Base-by-base conservation (phyloP, 2,797 vertebrate species). In the Acropternis orthonyx region DNA sequence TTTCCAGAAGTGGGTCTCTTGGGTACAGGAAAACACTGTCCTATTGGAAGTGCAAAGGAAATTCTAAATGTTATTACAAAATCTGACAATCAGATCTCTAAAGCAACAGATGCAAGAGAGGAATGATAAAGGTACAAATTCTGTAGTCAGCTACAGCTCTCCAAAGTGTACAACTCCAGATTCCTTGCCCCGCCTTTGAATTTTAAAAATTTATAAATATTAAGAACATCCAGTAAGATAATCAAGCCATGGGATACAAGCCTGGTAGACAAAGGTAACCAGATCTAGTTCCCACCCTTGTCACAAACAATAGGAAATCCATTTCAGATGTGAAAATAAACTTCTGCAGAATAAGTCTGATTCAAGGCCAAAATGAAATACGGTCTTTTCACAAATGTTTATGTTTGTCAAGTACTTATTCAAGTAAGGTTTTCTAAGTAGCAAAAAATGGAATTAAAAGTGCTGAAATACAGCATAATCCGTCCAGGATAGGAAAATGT, bases 251-350 rank as follows among this genome's bases (percentile, higher is more conserved):
- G 52, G 54, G 54, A 74, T 58, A 91, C 43, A 92, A 85, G 22
- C 41, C 41, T 89, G 12, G 55, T 12, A 14, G 44, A 85, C 63
- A 87, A 94, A 92, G 41, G 48, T 58, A 89, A 44, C 7, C 54
- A 85, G 75, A 82, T 85, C 63, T 85, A 71, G 59, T 94, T 95
- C 77, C 90, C 80, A 82, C 44, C 67, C 83, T 82, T 94, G 80
- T 94, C 71, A 93, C 93, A 95, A 94, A 94, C 83, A 95, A 67
- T 86, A 91, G 86, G 84, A 97, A 95, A 96, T 87, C 65, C 52
- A 63, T 82, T 94, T 92, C 80, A 94, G 95, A 90, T 86, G 82
- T 67, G 71, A 90, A 97, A 97, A 96, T 79, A 96, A 92, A 94
- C 86, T 79, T 82, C 63, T 95, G 32, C 41, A 84, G 69, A 89